Conservation (phyloP, 2,113 vertebrate species). For the Sceloporus tristichus region DNA sequence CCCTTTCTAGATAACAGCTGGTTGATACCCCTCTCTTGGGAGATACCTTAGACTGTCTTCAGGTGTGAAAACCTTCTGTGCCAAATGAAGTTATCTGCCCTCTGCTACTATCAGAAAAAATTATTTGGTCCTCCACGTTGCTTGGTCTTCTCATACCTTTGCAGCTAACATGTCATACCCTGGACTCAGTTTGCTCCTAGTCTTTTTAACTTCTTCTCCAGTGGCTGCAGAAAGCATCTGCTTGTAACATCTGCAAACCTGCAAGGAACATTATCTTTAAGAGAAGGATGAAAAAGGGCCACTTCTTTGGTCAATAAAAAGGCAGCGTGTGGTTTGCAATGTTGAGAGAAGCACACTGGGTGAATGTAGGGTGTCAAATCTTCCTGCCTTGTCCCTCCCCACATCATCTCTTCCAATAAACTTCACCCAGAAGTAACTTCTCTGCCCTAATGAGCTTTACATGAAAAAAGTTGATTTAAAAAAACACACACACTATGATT, state of each 20-base stretch:
- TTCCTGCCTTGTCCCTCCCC: neutral
- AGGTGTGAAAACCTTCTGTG: neutral
- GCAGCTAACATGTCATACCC: neutral
- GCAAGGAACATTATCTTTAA: neutral
- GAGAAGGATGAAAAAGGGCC: constrained; percentile 7
- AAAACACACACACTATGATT: neutral
- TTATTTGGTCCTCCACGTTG: constrained; percentile 1
- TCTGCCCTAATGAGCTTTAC: neutral
- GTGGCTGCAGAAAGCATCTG: neutral
- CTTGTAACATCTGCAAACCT: neutral
- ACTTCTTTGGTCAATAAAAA: constrained; percentile 46
- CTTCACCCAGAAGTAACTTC: neutral
- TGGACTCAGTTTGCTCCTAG: neutral
- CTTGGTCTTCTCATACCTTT: neutral
- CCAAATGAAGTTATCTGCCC: constrained; percentile 16
- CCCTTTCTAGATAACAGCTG: constrained; percentile 4
- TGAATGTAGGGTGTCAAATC: neutral
- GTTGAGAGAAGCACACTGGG: constrained; percentile 1
- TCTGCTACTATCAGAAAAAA: neutral
- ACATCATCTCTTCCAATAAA: neutral
- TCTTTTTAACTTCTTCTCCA: neutral
- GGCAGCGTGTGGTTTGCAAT: constrained; percentile 23
- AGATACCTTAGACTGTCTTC: neutral
- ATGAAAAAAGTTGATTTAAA: neutral
- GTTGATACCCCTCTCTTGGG: neutral